Base-by-base conservation (phyloP, 2,888 invertebrate genomes). In the Lutraria lutraria region DNA sequence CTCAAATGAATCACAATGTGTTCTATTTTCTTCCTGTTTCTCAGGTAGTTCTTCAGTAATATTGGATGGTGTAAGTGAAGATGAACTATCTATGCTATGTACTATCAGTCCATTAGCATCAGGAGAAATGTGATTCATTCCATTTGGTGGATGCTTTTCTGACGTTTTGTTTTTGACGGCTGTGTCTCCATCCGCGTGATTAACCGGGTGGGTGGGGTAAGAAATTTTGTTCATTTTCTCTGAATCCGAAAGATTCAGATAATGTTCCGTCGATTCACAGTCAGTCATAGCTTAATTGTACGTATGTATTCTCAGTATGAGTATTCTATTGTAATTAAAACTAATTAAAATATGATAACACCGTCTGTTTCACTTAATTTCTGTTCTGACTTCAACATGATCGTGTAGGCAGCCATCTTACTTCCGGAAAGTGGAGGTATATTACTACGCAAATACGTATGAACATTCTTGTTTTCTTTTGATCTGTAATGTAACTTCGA, bases 21-120 rank as follows among this genome's bases (percentile, higher is more conserved):
- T 63, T 34, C 43, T 52, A 19, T 52, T 68, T 29, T n/a, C 52
- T 72, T 52, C 52, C 63, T 83, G 56, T n/a, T 43, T 29, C 0
- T 34, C n/a, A 29, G n/a, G n/a, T 21, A 63, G 29, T 43, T 60
- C 72, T 43, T 68, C 31, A 68, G 16, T 34, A 34, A 54, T 54
- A 52, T 84, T 76, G 43, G 21, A n/a, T 54, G 72, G 25, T 52
- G 54, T n/a, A 83, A 31, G 43, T 2, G 52, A 10, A 10, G 31
- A 76, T 15, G 29, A 53, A 43, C 31, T 25, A 29, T 84, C 84
- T 54, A 19, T 72, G 19, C 72, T 72, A 43, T 84, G 84, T 54
- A 86, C 84, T 43, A 94, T 90, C 56, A 94, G 56, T 43, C 95
- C 94, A 83, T 95, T 95, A 80, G 92, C 93, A 43, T 94, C 93